Base-by-base conservation (phyloP, 2,797 vertebrate genomes). In the Helarctos malayanus region DNA sequence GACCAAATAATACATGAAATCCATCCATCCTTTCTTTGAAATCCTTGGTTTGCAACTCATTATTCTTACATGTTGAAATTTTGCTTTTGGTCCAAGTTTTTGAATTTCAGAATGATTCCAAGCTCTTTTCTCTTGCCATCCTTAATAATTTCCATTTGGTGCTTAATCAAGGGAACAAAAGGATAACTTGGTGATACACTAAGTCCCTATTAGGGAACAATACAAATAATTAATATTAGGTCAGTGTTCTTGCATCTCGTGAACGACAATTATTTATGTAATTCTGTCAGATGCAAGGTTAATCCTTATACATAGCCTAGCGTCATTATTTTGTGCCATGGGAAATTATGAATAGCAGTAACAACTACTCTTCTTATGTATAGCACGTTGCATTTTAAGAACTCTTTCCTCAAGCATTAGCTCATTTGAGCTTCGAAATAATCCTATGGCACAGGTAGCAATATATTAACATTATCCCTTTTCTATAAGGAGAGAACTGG, bases 111-210 rank as follows among this genome's bases (percentile, higher is more conserved):
- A 91, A 69, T 52, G 89, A 81, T 73, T 71, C 19, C 56, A 63
- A 95, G 47, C 8, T 78, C 35, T 85, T 85, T 90, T 54, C 7
- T 96, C 47, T 91, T 93, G 13, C 27, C 13, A 19, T 47, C 75
- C 84, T 94, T 87, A 95, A 93, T 87, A 88, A 81, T 71, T 81
- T 80, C 25, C 45, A 73, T 41, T 6, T 57, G 61, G 19, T 41
- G 84, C 38, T 85, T 92, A 85, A 96, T 83, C 29, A 78, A 93
- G 94, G 92, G 49, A 92, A n/a, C 19, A 63, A 63, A 97, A 88
- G 87, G 57, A 78, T 73, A 52, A 78, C 32, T 76, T 93, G 21
- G 47, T 96, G 52, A 97, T n/a, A 65, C n/a, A 8, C 73, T 95
- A 84, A 91, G 65, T 88, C 82, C 16, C 8, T 79, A 23, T 56